phyloP scores from a whole-genome alignment of 37 sponge, comb jelly and placozoan genomes.

The Petrosia ficiformis region DNA sequence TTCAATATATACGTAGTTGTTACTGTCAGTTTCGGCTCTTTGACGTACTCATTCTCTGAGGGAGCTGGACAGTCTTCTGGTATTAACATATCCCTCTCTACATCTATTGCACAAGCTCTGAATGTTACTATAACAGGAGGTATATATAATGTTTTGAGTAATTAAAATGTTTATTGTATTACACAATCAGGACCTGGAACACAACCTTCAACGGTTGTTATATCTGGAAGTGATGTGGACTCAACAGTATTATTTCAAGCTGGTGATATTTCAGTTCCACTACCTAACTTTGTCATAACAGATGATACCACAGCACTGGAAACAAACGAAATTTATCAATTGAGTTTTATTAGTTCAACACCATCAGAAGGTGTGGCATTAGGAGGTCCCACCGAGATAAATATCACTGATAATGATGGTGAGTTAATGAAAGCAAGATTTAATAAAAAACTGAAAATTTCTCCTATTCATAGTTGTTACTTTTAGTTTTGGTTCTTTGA shows the following conservation, averaged over 20 bases:
- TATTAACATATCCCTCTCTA: too few species aligned
- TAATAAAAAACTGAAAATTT: not conserved
- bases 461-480: not conserved
- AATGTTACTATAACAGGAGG: not conserved
- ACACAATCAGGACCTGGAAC: not conserved
- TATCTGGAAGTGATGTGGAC: not conserved
- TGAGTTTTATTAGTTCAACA: not conserved
- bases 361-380: not conserved
- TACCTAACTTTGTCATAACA: not conserved
- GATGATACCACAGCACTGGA: not conserved
- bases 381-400: not conserved
- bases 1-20: too few species aligned
- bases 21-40: too few species aligned
- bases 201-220: not conserved
- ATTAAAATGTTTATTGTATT: too few species aligned
- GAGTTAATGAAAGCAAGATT: not conserved
- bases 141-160: not conserved
- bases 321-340: not conserved
- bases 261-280: not conserved
- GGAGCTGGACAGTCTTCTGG: too few species aligned
- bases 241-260: not conserved
- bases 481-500: constrained; percentile 2
- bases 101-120: too few species aligned
- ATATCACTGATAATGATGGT: constrained; percentile 13
- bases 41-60: too few species aligned